Evolutionary conservation across 1,140 invertebrate genomes (phyloP).

Genomic region (Papilio dardanus): DNA sequence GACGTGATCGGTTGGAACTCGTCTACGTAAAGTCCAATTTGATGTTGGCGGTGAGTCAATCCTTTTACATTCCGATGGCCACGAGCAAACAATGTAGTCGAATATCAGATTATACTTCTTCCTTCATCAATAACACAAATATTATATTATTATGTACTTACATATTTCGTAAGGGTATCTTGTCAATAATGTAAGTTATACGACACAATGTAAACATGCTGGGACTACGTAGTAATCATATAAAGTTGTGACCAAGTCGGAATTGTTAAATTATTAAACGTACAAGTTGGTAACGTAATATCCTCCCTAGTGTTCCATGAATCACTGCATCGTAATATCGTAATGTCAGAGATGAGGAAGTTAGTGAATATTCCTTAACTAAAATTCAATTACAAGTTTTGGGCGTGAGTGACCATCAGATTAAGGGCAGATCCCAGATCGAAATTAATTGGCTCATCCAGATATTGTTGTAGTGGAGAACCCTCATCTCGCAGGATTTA

Average conservation of each 20-base stretch:
- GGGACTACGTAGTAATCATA: conserved; percentile 26
- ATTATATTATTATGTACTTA: conserved; percentile 4
- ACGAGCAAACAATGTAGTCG: not conserved
- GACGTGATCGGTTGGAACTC: conserved; percentile 69
- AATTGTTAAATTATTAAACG: conserved; percentile 37
- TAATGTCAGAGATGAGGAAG: conserved; percentile 54
- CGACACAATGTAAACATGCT: conserved; percentile 31
- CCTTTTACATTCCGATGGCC: conserved; percentile 31
- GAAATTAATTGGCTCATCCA: conserved; percentile 80
- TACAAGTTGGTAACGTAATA: conserved; percentile 35
- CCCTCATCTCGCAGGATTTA: conserved; percentile 77
- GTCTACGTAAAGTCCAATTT: conserved; percentile 65
- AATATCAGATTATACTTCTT: not conserved
- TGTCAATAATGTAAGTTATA: conserved; percentile 12
- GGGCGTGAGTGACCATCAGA: conserved; percentile 80
- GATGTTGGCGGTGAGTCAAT: conserved; percentile 50
- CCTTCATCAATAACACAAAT: conserved; percentile 27
- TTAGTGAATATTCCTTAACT: conserved; percentile 71
- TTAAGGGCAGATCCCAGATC: conserved; percentile 73
- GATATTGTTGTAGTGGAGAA: conserved; percentile 73
- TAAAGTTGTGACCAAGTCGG: conserved; percentile 30
- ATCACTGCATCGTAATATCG: conserved; percentile 52
- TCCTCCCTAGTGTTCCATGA: conserved; percentile 32
- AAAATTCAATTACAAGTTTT: conserved; percentile 81
- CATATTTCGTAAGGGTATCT: not conserved